Evolutionary conservation across 2,113 vertebrate genomes (phyloP).

Genomic region (Pteronura brasiliensis): DNA sequence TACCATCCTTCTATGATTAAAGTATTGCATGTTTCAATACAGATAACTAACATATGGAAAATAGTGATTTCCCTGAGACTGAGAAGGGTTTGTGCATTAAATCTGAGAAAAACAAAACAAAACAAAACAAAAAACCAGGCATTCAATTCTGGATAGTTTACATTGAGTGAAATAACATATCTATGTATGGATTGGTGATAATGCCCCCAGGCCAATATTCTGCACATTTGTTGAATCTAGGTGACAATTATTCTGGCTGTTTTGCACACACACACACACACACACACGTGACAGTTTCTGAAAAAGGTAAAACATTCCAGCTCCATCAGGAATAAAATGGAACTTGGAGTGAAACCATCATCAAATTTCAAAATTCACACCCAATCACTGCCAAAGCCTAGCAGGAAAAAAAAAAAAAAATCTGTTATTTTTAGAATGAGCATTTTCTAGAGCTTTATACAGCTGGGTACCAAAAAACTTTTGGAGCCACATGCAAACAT

Average conservation of each 20-base stretch:
- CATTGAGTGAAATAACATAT: background rate
- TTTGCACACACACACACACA: background rate
- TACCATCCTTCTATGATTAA: background rate
- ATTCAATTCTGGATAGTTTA: background rate
- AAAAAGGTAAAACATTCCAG: slow-evolving; percentile 46
- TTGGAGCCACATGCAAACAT: background rate
- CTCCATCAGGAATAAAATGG: slow-evolving; percentile 52
- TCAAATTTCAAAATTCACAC: slow-evolving; percentile 57
- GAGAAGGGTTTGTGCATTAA: background rate
- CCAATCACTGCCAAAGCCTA: slow-evolving; percentile 47
- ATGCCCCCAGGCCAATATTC: background rate
- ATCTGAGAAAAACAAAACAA: background rate
- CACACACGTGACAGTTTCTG: background rate
- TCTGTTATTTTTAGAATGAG: slow-evolving; percentile 13
- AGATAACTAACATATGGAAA: background rate
- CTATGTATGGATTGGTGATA: background rate
- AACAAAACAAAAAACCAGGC: background rate
- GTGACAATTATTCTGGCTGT: background rate
- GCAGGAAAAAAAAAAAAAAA: background rate
- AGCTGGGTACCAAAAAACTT: background rate
- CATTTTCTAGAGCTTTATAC: slow-evolving; percentile 23
- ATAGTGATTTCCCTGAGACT: background rate
- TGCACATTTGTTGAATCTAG: background rate
- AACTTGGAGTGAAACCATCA: slow-evolving; percentile 64
- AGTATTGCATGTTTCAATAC: background rate